Evolutionary conservation across 1,140 invertebrate genomes (phyloP).

Genomic region (Teleogryllus occipitalis): DNA sequence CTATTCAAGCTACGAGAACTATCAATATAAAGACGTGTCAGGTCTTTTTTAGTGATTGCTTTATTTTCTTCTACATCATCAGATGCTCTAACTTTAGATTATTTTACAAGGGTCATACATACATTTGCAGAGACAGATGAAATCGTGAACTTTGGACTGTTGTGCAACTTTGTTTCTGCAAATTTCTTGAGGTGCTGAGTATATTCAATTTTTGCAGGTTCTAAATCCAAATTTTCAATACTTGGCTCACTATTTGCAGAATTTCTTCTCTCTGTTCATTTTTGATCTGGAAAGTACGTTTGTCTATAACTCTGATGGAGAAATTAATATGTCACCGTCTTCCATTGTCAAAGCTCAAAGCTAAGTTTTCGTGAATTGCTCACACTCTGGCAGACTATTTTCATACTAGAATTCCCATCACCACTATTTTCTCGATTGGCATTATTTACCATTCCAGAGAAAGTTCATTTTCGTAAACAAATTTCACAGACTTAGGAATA

Average conservation of each 20-base stretch:
- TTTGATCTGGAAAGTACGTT: too few relatives aligned
- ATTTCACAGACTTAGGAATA: not conserved
- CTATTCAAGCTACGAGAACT: conserved; percentile 8
- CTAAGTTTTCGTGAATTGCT: conserved; percentile 20
- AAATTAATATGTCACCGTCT: not conserved
- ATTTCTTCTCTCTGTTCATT: not conserved
- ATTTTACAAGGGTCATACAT: not conserved
- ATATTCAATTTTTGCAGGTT: too few relatives aligned
- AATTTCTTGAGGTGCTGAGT: too few relatives aligned
- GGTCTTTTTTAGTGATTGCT: not conserved
- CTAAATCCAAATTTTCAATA: too few relatives aligned
- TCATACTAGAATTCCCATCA: conserved; percentile 15
- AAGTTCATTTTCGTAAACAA: not conserved
- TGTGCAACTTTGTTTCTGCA: too few relatives aligned
- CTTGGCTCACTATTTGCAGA: not conserved
- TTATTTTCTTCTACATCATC: conserved; percentile 12
- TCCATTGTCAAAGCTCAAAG: conserved; percentile 9
- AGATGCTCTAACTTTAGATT: conserved; percentile 6
- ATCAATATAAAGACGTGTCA: conserved; percentile 3
- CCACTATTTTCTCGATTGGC: not conserved
- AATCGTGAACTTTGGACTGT: too few relatives aligned
- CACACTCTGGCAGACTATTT: conserved; percentile 18
- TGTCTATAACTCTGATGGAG: not conserved
- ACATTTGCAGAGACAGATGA: too few relatives aligned
- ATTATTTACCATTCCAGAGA: not conserved